Base-by-base conservation (phyloP, 2,888 invertebrate species). In the Drosophila monieri region DNA sequence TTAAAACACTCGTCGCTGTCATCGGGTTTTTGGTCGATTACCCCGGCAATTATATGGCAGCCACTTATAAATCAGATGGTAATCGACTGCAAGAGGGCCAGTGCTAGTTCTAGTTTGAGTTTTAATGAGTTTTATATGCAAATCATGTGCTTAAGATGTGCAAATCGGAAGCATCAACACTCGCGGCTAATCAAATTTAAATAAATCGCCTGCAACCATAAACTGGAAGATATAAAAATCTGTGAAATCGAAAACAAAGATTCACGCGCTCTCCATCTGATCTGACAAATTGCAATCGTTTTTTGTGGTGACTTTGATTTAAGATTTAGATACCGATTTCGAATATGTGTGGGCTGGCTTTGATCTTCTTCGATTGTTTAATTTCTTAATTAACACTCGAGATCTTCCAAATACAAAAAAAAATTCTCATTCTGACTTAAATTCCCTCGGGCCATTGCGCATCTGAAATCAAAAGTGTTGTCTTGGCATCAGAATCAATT, bases 401-500 rank as follows among this genome's bases (percentile, higher is more conserved):
- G 66, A 14, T 48, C 9, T 49, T 25, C 35, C 12, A 35, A 35
- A 35, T 12, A 1, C 8, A 18, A 59, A 35, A 47, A 61, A 47
- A 30, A 49, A 41, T 49, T 39, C 35, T 59, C 46, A 30, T 66
- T 67, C 48, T 35, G 51, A 37, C 46, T 23, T 56, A 44, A 39
- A 68, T 61, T 70, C 60, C 41, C 62, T 30, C 14, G n/a, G 43
- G 60, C 67, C 74, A 76, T 52, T 81, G 88, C 84, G 86, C 77
- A 87, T 75, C 62, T 77, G 83, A 83, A 83, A 83, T 75, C 46
- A 79, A 87, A 83, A 88, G 83, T 83, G 83, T 87, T 87, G 68
- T 53, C 54, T 37, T 69, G 51, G 64, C 43, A 71, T 74, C 55
- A 10, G 44, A 18, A 14, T 18, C 37, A 30, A 52, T 32, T 70